Evolutionary conservation across 1,140 invertebrate genomes (phyloP), one percentile per base, ranked within the genome.

Genomic region (Aphis gossypii): DNA sequence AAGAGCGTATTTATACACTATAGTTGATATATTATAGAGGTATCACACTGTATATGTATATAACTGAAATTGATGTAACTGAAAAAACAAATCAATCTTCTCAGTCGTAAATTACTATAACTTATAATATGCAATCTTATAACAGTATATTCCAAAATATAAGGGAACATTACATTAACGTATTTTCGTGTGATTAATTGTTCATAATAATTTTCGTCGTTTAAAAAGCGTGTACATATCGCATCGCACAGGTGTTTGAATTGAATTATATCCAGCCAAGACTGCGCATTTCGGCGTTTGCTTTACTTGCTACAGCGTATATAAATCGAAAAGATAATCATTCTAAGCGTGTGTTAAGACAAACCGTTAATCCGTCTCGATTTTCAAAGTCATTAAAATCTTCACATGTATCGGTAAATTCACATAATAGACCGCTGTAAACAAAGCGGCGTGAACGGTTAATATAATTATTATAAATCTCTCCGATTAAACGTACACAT

Each of bases 381-480:
- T 89, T 54, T 54, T 89, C 48, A 35, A 20, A 54, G 87, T 54
- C 46, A 89, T 89, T 89, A 51, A 54, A 89, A 87, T 44, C 46
- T n/a, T 87, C 18, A 30, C 35, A 6, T 30, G 6, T 88, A 38
- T 89, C 87, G 48, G 48, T 54, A 35, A 54, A 51, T 89, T 38
- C 87, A 38, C 87, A 89, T 89, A 89, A 89, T 23, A 51, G 87
- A 14, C 3, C 8, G 48, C 21, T 38, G 48, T 54, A 89, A 46
- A 89, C 87, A 54, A 54, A 89, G 87, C 48, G 48, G 9, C 2
- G 18, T 54, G 9, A 30, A 87, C 18, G 84, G 30, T 38, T 54
- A 89, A 89, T 38, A 54, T 89, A 89, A 89, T 54, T 54, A 89
- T 54, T 23, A 38, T 35, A 89, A 54, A 89, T 89, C 87, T 89